Conservation (phyloP, 2,113 vertebrate species). For the Hippoglossus stenolepis region DNA sequence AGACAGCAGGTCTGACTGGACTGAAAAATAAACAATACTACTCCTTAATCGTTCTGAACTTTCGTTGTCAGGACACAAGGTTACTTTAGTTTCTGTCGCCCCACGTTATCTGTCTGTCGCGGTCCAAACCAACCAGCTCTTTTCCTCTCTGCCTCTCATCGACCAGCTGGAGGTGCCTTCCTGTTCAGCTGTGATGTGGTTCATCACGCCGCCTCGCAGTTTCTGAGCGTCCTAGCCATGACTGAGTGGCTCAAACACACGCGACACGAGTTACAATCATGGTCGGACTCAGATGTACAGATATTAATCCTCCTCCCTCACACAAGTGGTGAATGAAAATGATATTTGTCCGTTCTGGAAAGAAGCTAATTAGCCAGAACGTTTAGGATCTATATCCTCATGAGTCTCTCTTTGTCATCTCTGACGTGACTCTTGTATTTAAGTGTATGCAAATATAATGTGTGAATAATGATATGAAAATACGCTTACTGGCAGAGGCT, state of each 20-base stretch:
- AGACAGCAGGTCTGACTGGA: conserved; percentile 19
- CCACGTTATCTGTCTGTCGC: conserved; percentile 4
- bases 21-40: conserved; percentile 34
- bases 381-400: not conserved
- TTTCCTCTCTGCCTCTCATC: conserved; percentile 4
- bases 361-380: too few species aligned
- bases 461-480: not conserved
- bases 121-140: not conserved
- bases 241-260: not conserved
- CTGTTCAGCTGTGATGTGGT: conserved; percentile 26
- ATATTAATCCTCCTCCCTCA: too few species aligned
- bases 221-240: not conserved
- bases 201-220: not conserved
- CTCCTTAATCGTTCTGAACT: not conserved
- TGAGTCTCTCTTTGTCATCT: not conserved
- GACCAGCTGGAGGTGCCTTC: conserved; percentile 27
- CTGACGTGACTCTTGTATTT: not conserved
- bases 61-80: not conserved
- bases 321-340: too few species aligned
- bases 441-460: not conserved
- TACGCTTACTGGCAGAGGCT: not conserved
- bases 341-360: too few species aligned
- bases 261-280: not conserved
- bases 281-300: too few species aligned
- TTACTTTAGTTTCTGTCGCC: not conserved